Conservation (phyloP, 2,888 invertebrate genomes). For the Eilema depressum region DNA sequence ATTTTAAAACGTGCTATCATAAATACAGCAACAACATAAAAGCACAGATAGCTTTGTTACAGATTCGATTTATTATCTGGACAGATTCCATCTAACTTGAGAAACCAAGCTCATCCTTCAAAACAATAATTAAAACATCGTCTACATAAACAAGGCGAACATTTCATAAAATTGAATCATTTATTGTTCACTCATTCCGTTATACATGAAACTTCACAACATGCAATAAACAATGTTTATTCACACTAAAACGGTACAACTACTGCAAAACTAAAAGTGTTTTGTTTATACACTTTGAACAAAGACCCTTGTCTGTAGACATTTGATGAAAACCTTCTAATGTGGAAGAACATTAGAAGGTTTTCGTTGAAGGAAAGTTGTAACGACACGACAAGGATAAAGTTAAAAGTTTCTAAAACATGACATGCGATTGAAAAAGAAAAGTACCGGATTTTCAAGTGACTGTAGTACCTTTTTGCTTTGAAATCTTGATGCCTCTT, state of each 20-base stretch:
- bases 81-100: background rate
- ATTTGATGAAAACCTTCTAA: conserved; percentile 21
- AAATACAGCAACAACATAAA: no score
- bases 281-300: conserved; percentile 18
- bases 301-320: conserved; percentile 12
- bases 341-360: no score
- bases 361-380: no score
- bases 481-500: no score
- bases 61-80: background rate
- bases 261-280: conserved; percentile 13
- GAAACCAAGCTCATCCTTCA: background rate
- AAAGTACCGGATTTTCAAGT: no score
- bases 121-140: background rate
- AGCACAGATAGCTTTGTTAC: background rate
- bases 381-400: background rate
- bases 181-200: background rate
- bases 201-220: background rate
- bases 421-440: background rate
- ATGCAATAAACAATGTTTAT: background rate
- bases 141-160: conserved; percentile 11
- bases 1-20: no score
- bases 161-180: background rate
- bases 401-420: background rate
- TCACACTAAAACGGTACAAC: background rate
- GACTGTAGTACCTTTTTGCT: no score